phyloP scores from a whole-genome alignment of 2,797 vertebrate genomes.

The Odontamblyopus lacepedii region DNA sequence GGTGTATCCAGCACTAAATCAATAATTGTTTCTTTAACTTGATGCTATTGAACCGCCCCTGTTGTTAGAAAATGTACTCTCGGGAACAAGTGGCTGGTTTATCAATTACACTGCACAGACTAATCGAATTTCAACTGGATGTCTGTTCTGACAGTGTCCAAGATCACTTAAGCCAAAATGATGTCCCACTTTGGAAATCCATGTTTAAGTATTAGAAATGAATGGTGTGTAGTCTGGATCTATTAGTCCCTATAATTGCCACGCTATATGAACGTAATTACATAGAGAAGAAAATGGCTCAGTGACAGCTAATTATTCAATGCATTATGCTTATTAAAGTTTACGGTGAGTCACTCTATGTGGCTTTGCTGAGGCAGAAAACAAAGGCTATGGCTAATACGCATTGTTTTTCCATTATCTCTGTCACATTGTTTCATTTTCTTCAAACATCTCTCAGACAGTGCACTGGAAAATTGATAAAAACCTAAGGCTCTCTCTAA shows the following conservation, averaged over 20 bases:
- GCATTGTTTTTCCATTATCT: too few relatives aligned
- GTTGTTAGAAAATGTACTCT: slow-evolving; percentile 27
- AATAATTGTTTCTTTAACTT: slow-evolving; percentile 56
- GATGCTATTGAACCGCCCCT: slow-evolving; percentile 42
- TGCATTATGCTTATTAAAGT: neutral
- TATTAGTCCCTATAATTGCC: slow-evolving; percentile 25
- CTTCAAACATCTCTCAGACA: too few relatives aligned
- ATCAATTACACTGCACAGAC: slow-evolving; percentile 41
- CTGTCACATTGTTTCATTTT: too few relatives aligned
- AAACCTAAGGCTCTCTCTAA: too few relatives aligned
- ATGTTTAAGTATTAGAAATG: slow-evolving; percentile 23
- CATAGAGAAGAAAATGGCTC: slow-evolving; percentile 16
- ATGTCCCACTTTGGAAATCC: neutral
- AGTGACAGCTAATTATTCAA: slow-evolving; percentile 23
- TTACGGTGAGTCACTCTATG: neutral
- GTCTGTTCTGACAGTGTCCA: slow-evolving; percentile 16
- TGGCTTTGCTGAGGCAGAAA: neutral
- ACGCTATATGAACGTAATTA: slow-evolving; percentile 25
- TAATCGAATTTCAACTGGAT: slow-evolving; percentile 34
- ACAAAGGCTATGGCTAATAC: neutral
- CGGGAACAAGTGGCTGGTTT: slow-evolving; percentile 23
- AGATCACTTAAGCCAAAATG: slow-evolving; percentile 26
- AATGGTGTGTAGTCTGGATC: slow-evolving; percentile 17
- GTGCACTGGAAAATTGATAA: too few relatives aligned
- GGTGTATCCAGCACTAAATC: slow-evolving; percentile 47